Evolutionary conservation across 2,797 vertebrate genomes (phyloP), one percentile per base, ranked within the genome.

Genomic region (Rhinatrema bivittatum): DNA sequence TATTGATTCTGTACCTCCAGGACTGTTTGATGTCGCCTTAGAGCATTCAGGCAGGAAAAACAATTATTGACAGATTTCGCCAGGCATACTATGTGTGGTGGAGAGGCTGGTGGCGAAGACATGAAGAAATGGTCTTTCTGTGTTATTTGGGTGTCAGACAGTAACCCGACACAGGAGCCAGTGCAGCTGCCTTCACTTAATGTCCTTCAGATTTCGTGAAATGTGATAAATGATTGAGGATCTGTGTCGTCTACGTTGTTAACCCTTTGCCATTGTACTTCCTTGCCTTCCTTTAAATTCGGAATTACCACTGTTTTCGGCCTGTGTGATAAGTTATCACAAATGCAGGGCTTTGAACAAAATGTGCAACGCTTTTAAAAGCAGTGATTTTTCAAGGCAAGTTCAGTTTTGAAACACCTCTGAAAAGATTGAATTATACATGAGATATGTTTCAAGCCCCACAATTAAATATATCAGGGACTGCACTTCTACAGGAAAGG

Each of bases 1-100:
- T 72, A 81, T 75, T 54, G 73, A 79, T 81, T 79, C 57, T 68
- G 35, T 57, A 48, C 57, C 49, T 64, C 56, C 30, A 45, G 35
- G 36, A 26, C 50, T 70, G 50, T 78, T 81, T 81, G 72, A 79
- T 81, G 71, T 70, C 6, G 11, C 58, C 56, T 58, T 48, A 42
- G 18, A 70, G 56, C 53, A 69, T 38, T 56, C 37, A 62, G 46
- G 39, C 46, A 64, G 51, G 40, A 46, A 68, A 66, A 69, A 50
- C 45, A 45, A 47, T 60, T 68, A 76, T 60, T 47, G 58, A 70
- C 50, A 59, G 52, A 44, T 68, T 69, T 68, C 47, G 33, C 56
- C 33, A 71, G 60, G 25, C 30, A 2, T 63, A 47, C 47, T 65
- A 50, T 43, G 10, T 6, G 23, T 68, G 42, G 37, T 51, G 21